Evolutionary conservation across 2,888 invertebrate genomes (phyloP).

Genomic region (Phlogophora meticulosa): DNA sequence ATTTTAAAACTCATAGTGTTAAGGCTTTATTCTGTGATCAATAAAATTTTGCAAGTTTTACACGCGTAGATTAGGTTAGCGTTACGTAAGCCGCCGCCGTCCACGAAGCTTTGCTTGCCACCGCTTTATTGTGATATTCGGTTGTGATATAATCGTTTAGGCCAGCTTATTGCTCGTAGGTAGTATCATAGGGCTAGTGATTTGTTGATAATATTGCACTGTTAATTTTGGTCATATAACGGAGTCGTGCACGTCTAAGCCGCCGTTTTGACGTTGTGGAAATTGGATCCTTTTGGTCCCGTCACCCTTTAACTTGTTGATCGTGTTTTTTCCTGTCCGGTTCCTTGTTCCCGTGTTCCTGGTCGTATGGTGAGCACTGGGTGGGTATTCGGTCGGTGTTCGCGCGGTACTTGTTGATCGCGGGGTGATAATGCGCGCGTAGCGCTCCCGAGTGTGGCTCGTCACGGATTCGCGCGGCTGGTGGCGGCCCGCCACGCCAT

Average conservation of each 20-base stretch:
- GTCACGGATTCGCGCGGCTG: constrained; percentile 93
- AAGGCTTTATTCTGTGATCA: constrained; percentile 90
- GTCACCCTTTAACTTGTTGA: constrained; percentile 75
- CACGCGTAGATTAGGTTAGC: constrained; percentile 85
- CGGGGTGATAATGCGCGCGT: constrained; percentile 84
- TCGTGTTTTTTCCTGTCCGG: constrained; percentile 40
- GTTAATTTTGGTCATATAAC: constrained; percentile 68
- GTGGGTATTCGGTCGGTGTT: constrained; percentile 66
- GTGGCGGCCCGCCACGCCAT: constrained; percentile 94
- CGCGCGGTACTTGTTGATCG: constrained; percentile 80
- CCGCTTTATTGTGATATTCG: constrained; percentile 90
- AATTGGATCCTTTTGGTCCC: constrained; percentile 62
- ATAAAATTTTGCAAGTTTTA: constrained; percentile 89
- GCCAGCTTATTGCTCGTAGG: constrained; percentile 88
- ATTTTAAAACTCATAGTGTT: constrained; percentile 83
- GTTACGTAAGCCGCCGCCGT: constrained; percentile 90
- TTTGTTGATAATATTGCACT: constrained; percentile 53
- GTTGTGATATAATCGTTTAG: constrained; percentile 89
- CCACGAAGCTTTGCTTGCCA: constrained; percentile 90
- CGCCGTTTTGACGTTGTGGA: constrained; percentile 75
- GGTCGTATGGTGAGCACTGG: constrained; percentile 76
- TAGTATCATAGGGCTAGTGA: constrained; percentile 63
- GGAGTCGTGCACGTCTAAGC: constrained; percentile 73
- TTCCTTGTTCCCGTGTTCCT: constrained; percentile 69
- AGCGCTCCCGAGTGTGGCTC: constrained; percentile 91